Evolutionary conservation across 2,888 invertebrate species (phyloP).

Genomic region (Rhabditoides inermis): DNA sequence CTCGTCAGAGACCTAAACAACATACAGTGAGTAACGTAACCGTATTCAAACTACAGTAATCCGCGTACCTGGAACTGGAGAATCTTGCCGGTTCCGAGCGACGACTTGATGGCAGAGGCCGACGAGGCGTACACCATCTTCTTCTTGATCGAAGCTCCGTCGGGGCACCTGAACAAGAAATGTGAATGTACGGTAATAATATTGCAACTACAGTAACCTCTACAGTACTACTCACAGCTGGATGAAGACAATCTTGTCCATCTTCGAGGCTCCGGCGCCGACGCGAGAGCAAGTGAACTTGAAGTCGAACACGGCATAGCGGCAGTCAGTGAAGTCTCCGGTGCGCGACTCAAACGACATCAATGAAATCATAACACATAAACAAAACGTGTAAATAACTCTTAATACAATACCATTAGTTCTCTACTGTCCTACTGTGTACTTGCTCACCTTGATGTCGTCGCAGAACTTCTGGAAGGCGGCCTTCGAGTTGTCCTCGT

Average conservation of each 20-base stretch:
- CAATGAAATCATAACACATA: background rate
- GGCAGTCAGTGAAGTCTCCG: constrained; percentile 73
- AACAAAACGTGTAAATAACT: too few relatives aligned
- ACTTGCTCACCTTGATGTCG: constrained; percentile 67
- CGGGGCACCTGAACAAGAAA: constrained; percentile 67
- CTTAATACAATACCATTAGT: too few relatives aligned
- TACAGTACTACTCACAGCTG: constrained; percentile 64
- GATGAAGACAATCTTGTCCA: constrained; percentile 94
- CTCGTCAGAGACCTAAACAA: constrained; percentile 49
- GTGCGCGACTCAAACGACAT: constrained; percentile 58
- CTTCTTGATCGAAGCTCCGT: constrained; percentile 82
- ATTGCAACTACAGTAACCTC: background rate
- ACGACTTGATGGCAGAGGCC: constrained; percentile 93
- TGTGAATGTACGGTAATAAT: background rate
- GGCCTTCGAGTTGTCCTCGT: constrained; percentile 55
- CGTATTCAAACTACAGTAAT: background rate
- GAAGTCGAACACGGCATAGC: constrained; percentile 90
- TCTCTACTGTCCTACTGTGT: too few relatives aligned
- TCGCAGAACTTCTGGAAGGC: constrained; percentile 88
- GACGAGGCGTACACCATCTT: constrained; percentile 80
- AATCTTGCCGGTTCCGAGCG: constrained; percentile 62
- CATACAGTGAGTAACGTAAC: too few relatives aligned
- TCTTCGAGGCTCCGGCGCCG: constrained; percentile 86
- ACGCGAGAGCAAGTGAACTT: constrained; percentile 80
- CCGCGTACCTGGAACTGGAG: constrained; percentile 49